A percentile compares a stretch with the other conserved stretches of the same genome.
These are phyloP conservation scores for Dufourea novaeangliae DNA, from an alignment of 1,140 invertebrate species.

Conservation along the genomic window DNA sequence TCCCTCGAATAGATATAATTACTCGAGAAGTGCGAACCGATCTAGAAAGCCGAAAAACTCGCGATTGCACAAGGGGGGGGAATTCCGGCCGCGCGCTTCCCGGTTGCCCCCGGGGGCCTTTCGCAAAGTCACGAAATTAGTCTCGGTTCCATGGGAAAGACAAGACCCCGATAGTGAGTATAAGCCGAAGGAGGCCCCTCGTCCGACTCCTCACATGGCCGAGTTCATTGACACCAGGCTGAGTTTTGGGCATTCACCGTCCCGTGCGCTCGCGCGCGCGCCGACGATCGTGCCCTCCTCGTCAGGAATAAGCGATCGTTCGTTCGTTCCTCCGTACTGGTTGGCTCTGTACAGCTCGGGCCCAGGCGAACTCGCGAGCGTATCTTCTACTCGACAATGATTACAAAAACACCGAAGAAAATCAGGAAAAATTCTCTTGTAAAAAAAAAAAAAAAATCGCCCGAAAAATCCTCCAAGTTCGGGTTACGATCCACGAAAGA, in stretches of 20 bases:
- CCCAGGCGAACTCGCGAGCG: constrained; percentile 31
- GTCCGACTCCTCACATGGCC: constrained; percentile 79
- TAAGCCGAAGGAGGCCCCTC: constrained; percentile 64
- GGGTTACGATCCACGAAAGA: not conserved
- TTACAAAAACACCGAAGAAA: not conserved
- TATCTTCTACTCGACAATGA: constrained; percentile 22
- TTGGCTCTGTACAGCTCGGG: constrained; percentile 41
- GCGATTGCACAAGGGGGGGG: no score
- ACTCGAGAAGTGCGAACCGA: no score
- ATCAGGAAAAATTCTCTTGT: not conserved
- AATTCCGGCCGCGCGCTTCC: no score
- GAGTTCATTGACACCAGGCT: constrained; percentile 81
- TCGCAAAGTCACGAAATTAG: constrained; percentile 81
- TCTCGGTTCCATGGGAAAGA: constrained; percentile 81
- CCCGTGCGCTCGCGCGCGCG: constrained; percentile 67
- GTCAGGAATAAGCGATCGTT: constrained; percentile 63
- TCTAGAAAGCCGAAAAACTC: no score
- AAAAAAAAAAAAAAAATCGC: not conserved
- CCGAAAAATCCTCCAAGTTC: not conserved
- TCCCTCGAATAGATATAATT: no score
- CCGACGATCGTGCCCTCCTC: constrained; percentile 54
- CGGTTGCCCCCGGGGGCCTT: constrained; percentile 50
- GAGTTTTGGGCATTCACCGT: constrained; percentile 80
- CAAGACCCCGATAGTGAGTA: constrained; percentile 80
- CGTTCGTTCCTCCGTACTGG: constrained; percentile 36